These are phyloP conservation scores for Ceyx melanurus DNA, from an alignment of 2,113 vertebrate genomes.

Conservation along the genomic window DNA sequence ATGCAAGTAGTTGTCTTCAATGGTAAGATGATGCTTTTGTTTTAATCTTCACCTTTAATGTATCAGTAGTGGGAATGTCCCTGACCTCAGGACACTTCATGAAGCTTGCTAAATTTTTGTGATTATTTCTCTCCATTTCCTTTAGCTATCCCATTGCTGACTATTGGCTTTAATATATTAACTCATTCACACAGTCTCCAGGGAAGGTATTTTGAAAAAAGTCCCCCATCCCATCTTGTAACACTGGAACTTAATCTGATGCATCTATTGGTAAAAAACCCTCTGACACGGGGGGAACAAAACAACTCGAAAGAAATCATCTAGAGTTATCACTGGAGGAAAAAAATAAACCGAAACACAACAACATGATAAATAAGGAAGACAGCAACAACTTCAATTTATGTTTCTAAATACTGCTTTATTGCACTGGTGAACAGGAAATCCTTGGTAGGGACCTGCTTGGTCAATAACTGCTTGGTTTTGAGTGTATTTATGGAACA, in stretches of 20 bases:
- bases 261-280: background rate
- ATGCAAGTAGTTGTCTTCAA: background rate
- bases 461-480: background rate
- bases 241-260: background rate
- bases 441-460: background rate
- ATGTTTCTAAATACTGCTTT: background rate
- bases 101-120: background rate
- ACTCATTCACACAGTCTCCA: background rate
- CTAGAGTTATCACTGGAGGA: background rate
- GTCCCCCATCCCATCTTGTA: background rate
- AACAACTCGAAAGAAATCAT: background rate
- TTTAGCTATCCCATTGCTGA: background rate
- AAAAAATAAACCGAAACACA: background rate
- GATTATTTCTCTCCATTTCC: background rate
- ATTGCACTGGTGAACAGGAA: background rate
- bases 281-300: background rate
- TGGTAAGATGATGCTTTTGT: background rate
- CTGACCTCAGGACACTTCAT: background rate
- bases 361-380: background rate
- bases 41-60: background rate
- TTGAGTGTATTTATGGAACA: background rate
- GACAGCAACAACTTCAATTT: background rate
- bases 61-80: background rate
- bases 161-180: background rate
- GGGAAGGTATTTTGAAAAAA: background rate